These are phyloP conservation scores for Gymnarchus niloticus DNA, from an alignment of 2,113 vertebrate genomes.

Conservation along the genomic window DNA sequence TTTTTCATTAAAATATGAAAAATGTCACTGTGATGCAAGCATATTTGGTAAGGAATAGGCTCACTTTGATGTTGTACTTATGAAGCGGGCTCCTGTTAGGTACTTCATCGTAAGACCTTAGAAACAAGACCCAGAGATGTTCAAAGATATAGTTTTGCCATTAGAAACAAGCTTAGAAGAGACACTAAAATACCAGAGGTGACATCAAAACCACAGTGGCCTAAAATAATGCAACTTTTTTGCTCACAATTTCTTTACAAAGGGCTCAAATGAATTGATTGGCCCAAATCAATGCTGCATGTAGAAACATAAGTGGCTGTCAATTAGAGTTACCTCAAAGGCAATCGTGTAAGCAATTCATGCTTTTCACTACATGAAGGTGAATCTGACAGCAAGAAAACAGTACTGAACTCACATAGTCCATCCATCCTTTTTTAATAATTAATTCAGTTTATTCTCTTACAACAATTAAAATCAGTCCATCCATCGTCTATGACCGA, in stretches of 20 bases:
- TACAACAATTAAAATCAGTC: no score
- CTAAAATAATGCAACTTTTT: not conserved
- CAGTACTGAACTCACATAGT: not conserved
- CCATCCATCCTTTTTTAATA: no score
- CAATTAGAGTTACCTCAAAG: constrained; percentile 4
- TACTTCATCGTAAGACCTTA: not conserved
- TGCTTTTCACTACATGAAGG: not conserved
- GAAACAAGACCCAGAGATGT: constrained; percentile 6
- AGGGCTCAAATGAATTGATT: constrained; percentile 4
- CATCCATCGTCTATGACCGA: no score
- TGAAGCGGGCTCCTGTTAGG: not conserved
- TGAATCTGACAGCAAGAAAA: not conserved
- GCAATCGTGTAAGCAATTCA: not conserved
- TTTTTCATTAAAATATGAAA: not conserved
- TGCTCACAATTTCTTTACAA: not conserved
- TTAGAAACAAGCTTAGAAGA: not conserved
- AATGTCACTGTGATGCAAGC: not conserved
- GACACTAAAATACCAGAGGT: constrained; percentile 13
- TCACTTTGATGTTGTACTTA: constrained; percentile 12
- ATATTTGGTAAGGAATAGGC: constrained; percentile 17
- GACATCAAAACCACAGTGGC: not conserved
- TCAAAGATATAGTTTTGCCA: constrained; percentile 18
- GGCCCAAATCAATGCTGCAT: not conserved
- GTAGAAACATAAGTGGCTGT: not conserved
- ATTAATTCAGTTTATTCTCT: no score